phyloP scores from a whole-genome alignment of 2,797 vertebrate genomes.

The Spinus olivaceus region DNA sequence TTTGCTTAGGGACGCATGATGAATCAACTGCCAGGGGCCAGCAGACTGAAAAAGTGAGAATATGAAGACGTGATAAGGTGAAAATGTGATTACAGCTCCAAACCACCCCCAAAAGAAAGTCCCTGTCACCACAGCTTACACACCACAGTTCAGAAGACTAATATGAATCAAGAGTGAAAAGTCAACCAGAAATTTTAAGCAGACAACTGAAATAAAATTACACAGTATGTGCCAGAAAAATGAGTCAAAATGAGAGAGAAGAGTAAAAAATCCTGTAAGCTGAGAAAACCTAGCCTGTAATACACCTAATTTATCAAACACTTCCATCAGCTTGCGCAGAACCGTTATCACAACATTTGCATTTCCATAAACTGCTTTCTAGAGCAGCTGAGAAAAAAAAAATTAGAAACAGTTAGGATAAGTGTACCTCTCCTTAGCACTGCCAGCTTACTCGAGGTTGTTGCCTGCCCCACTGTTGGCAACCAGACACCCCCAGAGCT shows the following conservation, averaged over 20 bases:
- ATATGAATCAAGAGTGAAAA: not conserved
- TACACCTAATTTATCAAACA: not conserved
- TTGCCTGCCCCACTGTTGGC: rapidly evolving
- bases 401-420: not conserved
- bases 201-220: not conserved
- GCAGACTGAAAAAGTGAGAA: constrained; percentile 9
- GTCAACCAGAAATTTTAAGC: not conserved
- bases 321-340: not conserved
- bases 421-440: not conserved
- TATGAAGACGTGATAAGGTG: constrained; percentile 21
- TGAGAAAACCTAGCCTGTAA: not conserved
- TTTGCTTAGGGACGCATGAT: constrained; percentile 47
- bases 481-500: rapidly evolving
- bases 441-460: not conserved
- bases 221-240: not conserved
- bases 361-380: not conserved
- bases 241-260: not conserved
- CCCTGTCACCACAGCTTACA: not conserved
- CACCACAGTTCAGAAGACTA: not conserved
- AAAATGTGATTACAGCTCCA: constrained; percentile 55
- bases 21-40: constrained; percentile 54
- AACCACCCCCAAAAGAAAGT: not conserved
- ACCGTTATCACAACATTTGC: not conserved
- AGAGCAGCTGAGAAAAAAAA: not conserved
- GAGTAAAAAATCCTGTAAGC: not conserved